Percentiles rank a stretch among this genome's conserved stretches.
Evolutionary conservation across 2,113 vertebrate species (phyloP).

Genomic region (Sinocyclocheilus rhinocerous): DNA sequence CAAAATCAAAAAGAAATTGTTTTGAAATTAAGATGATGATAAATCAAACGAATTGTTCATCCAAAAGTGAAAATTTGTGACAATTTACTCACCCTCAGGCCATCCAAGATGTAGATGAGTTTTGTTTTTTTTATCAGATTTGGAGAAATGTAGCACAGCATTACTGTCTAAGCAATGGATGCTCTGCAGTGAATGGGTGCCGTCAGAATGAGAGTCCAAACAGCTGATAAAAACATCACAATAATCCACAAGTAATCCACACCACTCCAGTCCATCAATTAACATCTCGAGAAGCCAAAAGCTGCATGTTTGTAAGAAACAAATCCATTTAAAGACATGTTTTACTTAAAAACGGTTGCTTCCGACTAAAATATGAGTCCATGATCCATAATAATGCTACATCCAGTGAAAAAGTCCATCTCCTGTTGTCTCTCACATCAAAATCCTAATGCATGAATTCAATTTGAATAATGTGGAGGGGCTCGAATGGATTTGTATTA

Average conservation of each 20-base stretch:
- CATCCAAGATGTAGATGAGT: no score
- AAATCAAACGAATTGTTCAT: not conserved
- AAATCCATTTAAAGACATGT: no score
- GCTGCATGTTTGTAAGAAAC: not conserved
- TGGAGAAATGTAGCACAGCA: not conserved
- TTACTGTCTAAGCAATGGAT: not conserved
- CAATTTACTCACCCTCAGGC: no score
- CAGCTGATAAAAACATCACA: not conserved
- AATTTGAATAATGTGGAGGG: no score
- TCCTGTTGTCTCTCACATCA: no score
- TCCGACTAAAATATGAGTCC: no score
- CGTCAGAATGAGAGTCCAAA: not conserved
- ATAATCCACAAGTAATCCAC: not conserved
- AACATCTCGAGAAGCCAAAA: not conserved
- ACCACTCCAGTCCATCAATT: not conserved
- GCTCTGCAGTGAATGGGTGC: not conserved
- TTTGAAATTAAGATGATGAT: no score
- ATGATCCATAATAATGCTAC: no score
- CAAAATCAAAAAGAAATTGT: not conserved
- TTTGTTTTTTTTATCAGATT: not conserved
- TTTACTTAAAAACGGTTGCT: no score
- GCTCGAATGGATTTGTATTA: no score
- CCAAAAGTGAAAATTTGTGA: not conserved
- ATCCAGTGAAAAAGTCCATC: no score
- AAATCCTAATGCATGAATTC: no score